Percentiles rank a stretch among this genome's conserved stretches.
Conservation (phyloP, 2,888 invertebrate species). For the Anodontia alba region DNA sequence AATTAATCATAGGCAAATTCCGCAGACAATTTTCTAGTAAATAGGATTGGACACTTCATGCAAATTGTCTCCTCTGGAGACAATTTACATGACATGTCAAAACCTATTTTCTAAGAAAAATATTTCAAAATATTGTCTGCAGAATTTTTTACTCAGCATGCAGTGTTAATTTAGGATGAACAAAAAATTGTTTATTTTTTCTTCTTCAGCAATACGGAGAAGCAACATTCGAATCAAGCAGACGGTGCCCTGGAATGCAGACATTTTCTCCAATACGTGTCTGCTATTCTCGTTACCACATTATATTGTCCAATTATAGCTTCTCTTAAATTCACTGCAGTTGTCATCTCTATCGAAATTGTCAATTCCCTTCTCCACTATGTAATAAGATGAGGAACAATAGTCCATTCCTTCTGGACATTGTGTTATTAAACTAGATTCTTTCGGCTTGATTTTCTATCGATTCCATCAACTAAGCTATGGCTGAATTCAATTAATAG, state of each 20-base stretch:
- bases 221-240: background rate
- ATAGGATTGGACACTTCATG: too few species aligned
- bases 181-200: background rate
- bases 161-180: too few species aligned
- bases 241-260: background rate
- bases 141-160: too few species aligned
- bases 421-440: constrained; percentile 22
- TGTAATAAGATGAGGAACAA: constrained; percentile 8
- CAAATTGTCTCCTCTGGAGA: too few species aligned
- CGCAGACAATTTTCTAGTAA: too few species aligned
- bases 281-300: constrained; percentile 8
- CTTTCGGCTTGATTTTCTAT: constrained; percentile 17
- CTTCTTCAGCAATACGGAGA: background rate
- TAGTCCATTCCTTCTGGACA: constrained; percentile 18
- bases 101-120: too few species aligned
- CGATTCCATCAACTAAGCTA: constrained; percentile 20
- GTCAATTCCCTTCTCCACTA: constrained; percentile 1
- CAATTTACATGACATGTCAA: too few species aligned
- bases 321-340: constrained; percentile 8
- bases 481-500: constrained; percentile 23
- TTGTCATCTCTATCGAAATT: constrained; percentile 12
- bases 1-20: too few species aligned
- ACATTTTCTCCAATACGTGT: constrained; percentile 9
- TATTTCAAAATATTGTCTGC: too few species aligned
- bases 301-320: constrained; percentile 16